Evolutionary conservation across 2,797 vertebrate genomes (phyloP).

Genomic region (Arnoldichthys spilopterus): DNA sequence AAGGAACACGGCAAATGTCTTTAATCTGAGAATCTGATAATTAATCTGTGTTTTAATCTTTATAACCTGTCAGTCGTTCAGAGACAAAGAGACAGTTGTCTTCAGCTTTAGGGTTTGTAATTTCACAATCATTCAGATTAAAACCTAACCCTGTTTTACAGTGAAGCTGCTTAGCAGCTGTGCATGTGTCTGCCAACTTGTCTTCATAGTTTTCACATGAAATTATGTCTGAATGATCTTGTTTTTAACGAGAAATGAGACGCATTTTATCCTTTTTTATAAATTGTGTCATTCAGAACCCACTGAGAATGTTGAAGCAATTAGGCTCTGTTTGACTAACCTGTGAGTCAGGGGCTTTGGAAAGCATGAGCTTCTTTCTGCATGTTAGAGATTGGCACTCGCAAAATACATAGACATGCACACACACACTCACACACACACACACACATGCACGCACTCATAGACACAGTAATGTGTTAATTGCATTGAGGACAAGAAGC

Average conservation of each 20-base stretch:
- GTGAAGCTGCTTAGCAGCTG: slow-evolving; percentile 27
- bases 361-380: slow-evolving; percentile 49
- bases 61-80: background rate
- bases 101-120: background rate
- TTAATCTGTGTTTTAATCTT: background rate
- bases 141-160: slow-evolving; percentile 1
- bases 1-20: background rate
- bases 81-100: background rate
- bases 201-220: slow-evolving; percentile 58
- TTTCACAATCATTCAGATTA: background rate
- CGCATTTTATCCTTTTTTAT: slow-evolving; percentile 47
- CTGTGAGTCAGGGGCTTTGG: slow-evolving; percentile 65
- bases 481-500: slow-evolving; percentile 28
- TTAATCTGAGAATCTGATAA: background rate
- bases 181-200: slow-evolving; percentile 45
- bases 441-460: background rate
- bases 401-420: slow-evolving; percentile 4
- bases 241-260: slow-evolving; percentile 55
- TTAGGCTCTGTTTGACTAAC: slow-evolving; percentile 62
- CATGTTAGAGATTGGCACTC: slow-evolving; percentile 36
- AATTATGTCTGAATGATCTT: slow-evolving; percentile 65
- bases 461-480: slow-evolving; percentile 44
- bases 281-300: slow-evolving; percentile 56
- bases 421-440: slow-evolving; percentile 26
- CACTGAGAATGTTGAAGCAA: slow-evolving; percentile 61